Evolutionary conservation across 2,113 vertebrate genomes (phyloP), one percentile per base, ranked within the genome.

Genomic region (Muntiacus muntjak): DNA sequence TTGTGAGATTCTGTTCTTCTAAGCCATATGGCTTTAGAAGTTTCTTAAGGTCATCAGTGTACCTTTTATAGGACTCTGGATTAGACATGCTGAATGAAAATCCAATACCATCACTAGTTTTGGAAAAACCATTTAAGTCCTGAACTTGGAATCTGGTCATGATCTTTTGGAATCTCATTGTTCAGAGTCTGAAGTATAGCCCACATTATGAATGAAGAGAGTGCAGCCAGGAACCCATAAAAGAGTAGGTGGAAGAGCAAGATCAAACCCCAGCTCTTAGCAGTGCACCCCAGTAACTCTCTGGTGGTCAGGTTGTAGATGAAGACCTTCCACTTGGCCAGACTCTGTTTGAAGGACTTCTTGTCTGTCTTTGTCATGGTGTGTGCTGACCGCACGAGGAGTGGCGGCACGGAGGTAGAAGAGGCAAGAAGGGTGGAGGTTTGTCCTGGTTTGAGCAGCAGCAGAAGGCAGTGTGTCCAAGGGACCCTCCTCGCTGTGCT

Each of bases 51-150:
- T 76, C 40, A 43, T 76, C 71, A 43, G 12, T 76, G 23, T 43
- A 76, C 40, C 71, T 76, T 71, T 40, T 40, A 28, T 99, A 99
- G 13, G 99, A 98, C 0, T 50, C 10, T 17, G 98, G 96, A 0
- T 99, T 98, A 52, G 99, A 99, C 97, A 93, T 98, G 98, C 98
- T 99, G 88, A 99, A 99, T 26, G 89, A 82, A 97, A 99, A 89
- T 99, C 99, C 99, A 99, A 0, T 9, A 99, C 99, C 85, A 95
- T 98, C 84, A 96, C 96, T 88, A 99, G 98, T 96, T 99, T 99
- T 85, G 99, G 99, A 93, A 99, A 99, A 98, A 99, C 99, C 98
- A 99, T 71, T 6, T 99, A 98, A 99, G 98, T 74, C 36, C 23
- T 43, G 71, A 25, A 74, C 71, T 74, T 25, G 11, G 21, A 74